phyloP scores from a whole-genome alignment of 2,113 vertebrate genomes.

The Tetrao urogallus region DNA sequence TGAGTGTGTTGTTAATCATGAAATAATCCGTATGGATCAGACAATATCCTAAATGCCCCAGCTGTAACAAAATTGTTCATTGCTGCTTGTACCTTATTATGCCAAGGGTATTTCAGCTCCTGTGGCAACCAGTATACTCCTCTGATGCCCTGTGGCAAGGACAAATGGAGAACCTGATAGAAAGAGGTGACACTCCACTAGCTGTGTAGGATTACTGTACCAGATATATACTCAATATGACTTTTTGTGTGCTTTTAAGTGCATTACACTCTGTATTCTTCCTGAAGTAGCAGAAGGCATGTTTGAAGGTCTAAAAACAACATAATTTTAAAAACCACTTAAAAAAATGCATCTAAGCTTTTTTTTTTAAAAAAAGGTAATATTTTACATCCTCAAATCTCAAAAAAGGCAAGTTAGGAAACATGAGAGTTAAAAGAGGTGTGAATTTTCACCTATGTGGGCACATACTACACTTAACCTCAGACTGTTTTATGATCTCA shows the following conservation, averaged over 20 bases:
- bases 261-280: background rate
- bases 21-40: background rate
- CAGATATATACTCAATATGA: background rate
- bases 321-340: slow-evolving; percentile 2
- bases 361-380: background rate
- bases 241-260: background rate
- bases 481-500: background rate
- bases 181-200: background rate
- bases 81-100: background rate
- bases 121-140: background rate
- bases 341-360: background rate
- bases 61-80: background rate
- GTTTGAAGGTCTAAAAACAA: slow-evolving; percentile 18
- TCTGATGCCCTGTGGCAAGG: background rate
- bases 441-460: background rate
- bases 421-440: background rate
- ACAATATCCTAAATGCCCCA: background rate
- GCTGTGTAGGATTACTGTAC: background rate
- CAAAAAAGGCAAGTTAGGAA: background rate
- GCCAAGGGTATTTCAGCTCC: background rate
- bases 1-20: background rate
- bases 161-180: background rate
- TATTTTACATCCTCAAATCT: slow-evolving; percentile 30
- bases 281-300: background rate
- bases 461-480: background rate